Base-by-base conservation (phyloP, 2,113 vertebrate genomes). In the Ammodytes marinus region DNA sequence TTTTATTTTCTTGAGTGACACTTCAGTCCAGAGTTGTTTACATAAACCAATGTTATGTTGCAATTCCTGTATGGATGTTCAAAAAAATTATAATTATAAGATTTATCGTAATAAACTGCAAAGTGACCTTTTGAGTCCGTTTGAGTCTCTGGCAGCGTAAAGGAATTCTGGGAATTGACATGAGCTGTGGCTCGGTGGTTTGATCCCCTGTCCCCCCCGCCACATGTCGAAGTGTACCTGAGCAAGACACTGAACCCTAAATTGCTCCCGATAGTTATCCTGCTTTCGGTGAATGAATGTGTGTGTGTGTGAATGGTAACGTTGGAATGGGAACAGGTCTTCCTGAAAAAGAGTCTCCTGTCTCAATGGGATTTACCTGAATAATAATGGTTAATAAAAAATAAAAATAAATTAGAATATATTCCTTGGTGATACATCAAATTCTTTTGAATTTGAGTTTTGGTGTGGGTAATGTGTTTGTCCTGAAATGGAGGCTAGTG, bases 21-120 rank as follows among this genome's bases (percentile, higher is more conserved):
- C 84, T 85, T 90, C 76, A 86, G 87, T 93, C 90, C 76, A 75
- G 79, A 82, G 73, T 88, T 92, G 94, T 93, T 95, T 92, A 93
- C 92, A 94, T 64, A 83, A 86, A 83, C 69, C 67, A 76, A 88
- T 66, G 80, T 90, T 89, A 90, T 85, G 91, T 95, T 91, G 76
- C 79, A 80, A 89, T 80, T 88, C 91, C 91, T 93, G 91, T 95
- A 90, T 93, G 68, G 71, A 92, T 92, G 93, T 93, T 88, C 19
- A 81, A 89, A 88, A 88, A 90, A 65, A 68, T n/a, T n/a, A n/a
- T n/a, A 73, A 27, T 52, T 43, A 73, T 71, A 42, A 84, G 74
- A 94, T 93, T 93, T 92, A 94, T 89, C 88, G 58, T 95, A 94
- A 94, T 96, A 95, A 96, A 95, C 64, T 88, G 92, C 93, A 92